A percentile compares a stretch with the other conserved stretches of the same genome.
These are phyloP conservation scores for Diaphora mendica DNA, from an alignment of 2,888 invertebrate genomes.

Conservation along the genomic window DNA sequence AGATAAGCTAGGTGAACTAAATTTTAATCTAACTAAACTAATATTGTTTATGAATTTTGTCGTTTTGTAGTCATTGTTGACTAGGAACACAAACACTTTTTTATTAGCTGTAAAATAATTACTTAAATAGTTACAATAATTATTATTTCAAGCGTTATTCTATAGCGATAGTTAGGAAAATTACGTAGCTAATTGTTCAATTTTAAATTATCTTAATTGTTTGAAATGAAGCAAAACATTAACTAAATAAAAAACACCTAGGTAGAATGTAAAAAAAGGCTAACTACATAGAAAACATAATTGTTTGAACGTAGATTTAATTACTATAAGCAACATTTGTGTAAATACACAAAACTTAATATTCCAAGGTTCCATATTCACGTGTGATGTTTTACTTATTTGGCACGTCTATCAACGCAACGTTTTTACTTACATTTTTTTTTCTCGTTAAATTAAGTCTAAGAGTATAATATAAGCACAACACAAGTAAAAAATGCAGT, in stretches of 20 bases:
- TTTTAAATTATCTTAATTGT: background rate
- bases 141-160: background rate
- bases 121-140: background rate
- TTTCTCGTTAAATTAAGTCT: background rate
- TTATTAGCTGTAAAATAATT: background rate
- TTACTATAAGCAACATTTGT: background rate
- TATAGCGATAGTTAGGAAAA: background rate
- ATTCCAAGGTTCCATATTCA: conserved; percentile 10
- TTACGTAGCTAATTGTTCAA: background rate
- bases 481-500: background rate
- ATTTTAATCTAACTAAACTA: background rate
- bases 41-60: background rate
- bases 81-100: background rate
- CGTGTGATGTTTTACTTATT: background rate
- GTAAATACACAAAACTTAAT: background rate
- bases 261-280: background rate
- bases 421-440: background rate
- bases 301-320: background rate
- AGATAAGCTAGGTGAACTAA: background rate
- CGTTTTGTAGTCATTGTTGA: background rate
- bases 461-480: background rate
- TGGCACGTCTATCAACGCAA: background rate
- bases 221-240: background rate
- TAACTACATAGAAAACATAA: conserved; percentile 5
- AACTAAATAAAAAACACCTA: background rate